A percentile compares a stretch with the other conserved stretches of the same genome.
phyloP scores from a whole-genome alignment of 2,888 invertebrate genomes.

The Aethes cnicana region DNA sequence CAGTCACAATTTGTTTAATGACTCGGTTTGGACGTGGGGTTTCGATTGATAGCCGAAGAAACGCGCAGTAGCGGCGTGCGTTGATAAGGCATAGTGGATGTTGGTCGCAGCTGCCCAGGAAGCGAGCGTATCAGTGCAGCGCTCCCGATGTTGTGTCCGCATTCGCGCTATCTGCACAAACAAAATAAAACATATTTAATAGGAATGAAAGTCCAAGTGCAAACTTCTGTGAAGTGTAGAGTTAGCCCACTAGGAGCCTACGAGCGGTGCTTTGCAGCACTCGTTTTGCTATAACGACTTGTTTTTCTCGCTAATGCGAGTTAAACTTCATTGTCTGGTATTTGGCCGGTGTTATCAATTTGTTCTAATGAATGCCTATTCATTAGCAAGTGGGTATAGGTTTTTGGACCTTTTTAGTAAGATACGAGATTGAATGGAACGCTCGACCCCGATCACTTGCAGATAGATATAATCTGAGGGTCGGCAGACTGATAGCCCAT shows the following conservation, averaged over 20 bases:
- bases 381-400: not conserved
- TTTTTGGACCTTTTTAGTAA: not conserved
- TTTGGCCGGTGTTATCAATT: not conserved
- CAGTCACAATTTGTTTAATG: conserved; percentile 56
- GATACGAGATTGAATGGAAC: conserved; percentile 7
- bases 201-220: not conserved
- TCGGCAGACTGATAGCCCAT: conserved; percentile 16
- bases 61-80: conserved; percentile 48
- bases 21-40: conserved; percentile 59
- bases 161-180: conserved; percentile 62
- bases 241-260: too few species aligned
- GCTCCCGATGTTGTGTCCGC: conserved; percentile 48
- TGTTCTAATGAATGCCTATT: not conserved
- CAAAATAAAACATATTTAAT: conserved; percentile 50
- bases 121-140: conserved; percentile 57
- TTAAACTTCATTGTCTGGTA: not conserved
- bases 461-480: conserved; percentile 17
- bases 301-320: conserved; percentile 11
- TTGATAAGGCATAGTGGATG: conserved; percentile 72
- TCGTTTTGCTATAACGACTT: not conserved
- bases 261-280: not conserved
- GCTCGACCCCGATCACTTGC: conserved; percentile 10
- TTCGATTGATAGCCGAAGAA: conserved; percentile 57
- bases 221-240: too few species aligned
- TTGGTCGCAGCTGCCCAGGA: conserved; percentile 78